Conservation (phyloP, 2,888 invertebrate species). For the Nemapogon koenigi region DNA sequence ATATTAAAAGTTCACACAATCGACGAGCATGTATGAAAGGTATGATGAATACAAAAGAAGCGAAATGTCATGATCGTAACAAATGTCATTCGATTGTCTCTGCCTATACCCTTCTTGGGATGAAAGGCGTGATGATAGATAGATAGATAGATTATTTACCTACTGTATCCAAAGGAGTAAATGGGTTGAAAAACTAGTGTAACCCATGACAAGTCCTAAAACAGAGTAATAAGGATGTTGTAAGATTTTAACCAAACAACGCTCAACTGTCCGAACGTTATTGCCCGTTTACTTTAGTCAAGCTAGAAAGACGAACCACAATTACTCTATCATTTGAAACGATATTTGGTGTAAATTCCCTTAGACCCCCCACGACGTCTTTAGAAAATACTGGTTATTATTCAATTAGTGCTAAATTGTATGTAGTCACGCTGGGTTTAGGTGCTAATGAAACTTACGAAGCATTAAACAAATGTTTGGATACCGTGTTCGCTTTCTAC, state of each 20-base stretch:
- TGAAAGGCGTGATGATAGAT: no score
- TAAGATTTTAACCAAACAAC: slow-evolving; percentile 1
- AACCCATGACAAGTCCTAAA: no score
- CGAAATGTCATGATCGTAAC: no score
- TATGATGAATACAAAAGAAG: no score
- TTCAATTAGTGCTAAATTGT: slow-evolving; percentile 12
- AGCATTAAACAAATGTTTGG: slow-evolving; percentile 3
- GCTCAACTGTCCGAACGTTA: slow-evolving; percentile 3
- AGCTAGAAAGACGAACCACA: neutral
- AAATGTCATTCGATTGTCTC: no score
- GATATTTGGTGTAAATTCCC: neutral
- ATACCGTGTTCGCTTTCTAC: neutral
- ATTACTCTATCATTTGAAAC: neutral
- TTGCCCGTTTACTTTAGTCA: slow-evolving; percentile 2
- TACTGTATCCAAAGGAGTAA: no score
- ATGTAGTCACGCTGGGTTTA: slow-evolving; percentile 6
- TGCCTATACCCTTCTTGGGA: no score
- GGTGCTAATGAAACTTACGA: slow-evolving; percentile 10
- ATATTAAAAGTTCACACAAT: no score
- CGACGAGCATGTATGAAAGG: no score
- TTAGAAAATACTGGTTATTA: slow-evolving; percentile 10
- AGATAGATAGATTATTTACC: no score
- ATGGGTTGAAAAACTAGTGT: no score
- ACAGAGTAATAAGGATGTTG: slow-evolving; percentile 3
- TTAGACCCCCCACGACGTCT: no score